Base-by-base conservation (phyloP, 2,888 invertebrate species). In the Scaptomyza parva region DNA sequence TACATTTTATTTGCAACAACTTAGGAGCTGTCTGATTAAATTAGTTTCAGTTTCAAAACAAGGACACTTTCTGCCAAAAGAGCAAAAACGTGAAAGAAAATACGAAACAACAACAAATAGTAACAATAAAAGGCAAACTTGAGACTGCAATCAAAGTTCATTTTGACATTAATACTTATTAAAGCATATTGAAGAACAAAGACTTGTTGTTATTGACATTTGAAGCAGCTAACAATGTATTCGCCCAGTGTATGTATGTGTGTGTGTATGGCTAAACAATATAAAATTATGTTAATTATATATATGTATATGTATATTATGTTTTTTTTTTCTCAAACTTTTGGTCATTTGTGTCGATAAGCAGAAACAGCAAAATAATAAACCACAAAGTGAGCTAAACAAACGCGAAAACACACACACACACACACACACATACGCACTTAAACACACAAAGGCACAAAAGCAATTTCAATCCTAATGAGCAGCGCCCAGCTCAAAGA, bases 401-500 rank as follows among this genome's bases (percentile, higher is more conserved):
- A 60, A 43, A 28, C 8, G 45, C 37, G 18, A 48, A 26, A 37
- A 47, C 37, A 43, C 37, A 43, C 24, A 33, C 45, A 3, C 50
- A 54, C 24, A 37, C 22, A 41, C 26, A 43, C 26, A 30, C 26
- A 24, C 5, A 35, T 22, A 45, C 12, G 22, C 26, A 26, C 22
- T 22, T 3, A 33, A 26, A 26, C 37, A 52, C 20, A 26, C 18
- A 20, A 2, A n/a, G 52, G 52, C 35, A 63, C 54, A 69, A 61
- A 76, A 76, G 66, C 62, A 65, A 76, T 82, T 78, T 65, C 18
- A 59, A 68, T 67, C 66, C 74, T 85, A 82, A 81, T 85, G 81
- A 81, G 79, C 86, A 85, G 54, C 70, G 60, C 53, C 47, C 60
- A 58, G 58, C 78, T 66, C 59, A 60, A 54, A 66, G 70, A 65